Evolutionary conservation across 1,140 invertebrate species (phyloP), one percentile per base, ranked within the genome.

Genomic region (Pseudomyrmex dendroicus): DNA sequence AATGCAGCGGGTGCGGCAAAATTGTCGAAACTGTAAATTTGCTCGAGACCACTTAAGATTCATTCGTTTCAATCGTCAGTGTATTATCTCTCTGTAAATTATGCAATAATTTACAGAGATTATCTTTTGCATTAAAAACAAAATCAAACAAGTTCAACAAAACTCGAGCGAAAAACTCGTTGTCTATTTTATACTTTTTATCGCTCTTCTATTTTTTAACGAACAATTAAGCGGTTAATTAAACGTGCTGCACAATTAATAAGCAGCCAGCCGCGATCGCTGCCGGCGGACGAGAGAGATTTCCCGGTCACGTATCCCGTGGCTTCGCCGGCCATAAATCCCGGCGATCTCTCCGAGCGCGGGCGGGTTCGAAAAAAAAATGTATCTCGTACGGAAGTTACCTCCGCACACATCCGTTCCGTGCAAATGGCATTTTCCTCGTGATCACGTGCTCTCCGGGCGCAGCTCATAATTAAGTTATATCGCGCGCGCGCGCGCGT

Each of bases 171-270:
- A 35, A 35, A 35, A 35, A 35, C 35, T 35, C 35, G 35, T 7
- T 7, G 35, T 35, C 5, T 35, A 7, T 35, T 35, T 35, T 35
- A 35, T 35, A 35, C 5, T 7, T 35, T 35, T 35, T 25, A 12
- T 17, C 13, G 20, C 12, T 61, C 64, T 12, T 59, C 12, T 70
- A 61, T 80, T 80, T 78, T 80, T 72, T 59, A 72, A 35, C 54
- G 76, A 35, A 67, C 66, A 80, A 72, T 80, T 80, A 80, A 80
- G 54, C 66, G 20, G 66, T 59, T 59, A 80, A 80, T 57, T 80
- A 80, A 80, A 66, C 76, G 66, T 80, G 54, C 66, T 72, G 76
- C 76, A 59, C 66, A 72, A 80, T 80, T 80, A 80, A 80, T 80
- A 80, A 80, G 44, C 66, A 70, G 66, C 66, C 12, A 48, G 76